Base-by-base conservation (phyloP, 2,888 invertebrate species). In the Arrhopalites spinosus region DNA sequence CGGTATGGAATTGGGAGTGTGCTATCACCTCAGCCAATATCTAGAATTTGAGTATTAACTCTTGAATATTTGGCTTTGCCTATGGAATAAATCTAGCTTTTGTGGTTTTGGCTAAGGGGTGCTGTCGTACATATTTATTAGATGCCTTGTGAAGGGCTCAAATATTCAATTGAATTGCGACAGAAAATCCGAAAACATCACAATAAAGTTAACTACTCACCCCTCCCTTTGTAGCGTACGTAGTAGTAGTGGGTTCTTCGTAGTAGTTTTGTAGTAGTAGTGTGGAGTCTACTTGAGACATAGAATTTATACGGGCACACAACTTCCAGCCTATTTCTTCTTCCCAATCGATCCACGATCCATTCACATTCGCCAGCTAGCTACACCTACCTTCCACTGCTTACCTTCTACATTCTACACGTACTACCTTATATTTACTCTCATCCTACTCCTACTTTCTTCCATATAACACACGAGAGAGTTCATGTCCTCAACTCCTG, bases 261-360 rank as follows among this genome's bases (percentile, higher is more conserved):
- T 15, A n/a, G 64, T 30, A 64, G 30, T 5, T 63, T 2, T 15
- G 29, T 27, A 63, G 29, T 30, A 63, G 20, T 3, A 17, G 17
- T 5, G 15, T 2, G 15, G 50, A n/a, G 50, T 50, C 20, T 20
- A 50, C n/a, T 23, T 53, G 20, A 15, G n/a, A 50, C 20, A 50
- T 5, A 20, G 8, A 53, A 7, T 7, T 23, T 36, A 67, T 45
- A 67, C 67, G 11, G 25, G 17, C 66, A 47, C 47, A 20, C 53
- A 25, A 59, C 59, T 50, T 50, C 27, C 50, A 68, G 36, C 68
- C 68, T 68, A 71, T 61, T 71, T 71, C 71, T 56, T 71, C 71
- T 71, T 71, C 71, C 71, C 71, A 71, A 71, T 71, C 71, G 71
- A 71, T 71, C 67, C 67, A 47, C 11, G 36, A 36, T 68, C 71